These are phyloP conservation scores for Acrocephalus kingi DNA, from an alignment of 2,113 vertebrate genomes.

Conservation along the genomic window DNA sequence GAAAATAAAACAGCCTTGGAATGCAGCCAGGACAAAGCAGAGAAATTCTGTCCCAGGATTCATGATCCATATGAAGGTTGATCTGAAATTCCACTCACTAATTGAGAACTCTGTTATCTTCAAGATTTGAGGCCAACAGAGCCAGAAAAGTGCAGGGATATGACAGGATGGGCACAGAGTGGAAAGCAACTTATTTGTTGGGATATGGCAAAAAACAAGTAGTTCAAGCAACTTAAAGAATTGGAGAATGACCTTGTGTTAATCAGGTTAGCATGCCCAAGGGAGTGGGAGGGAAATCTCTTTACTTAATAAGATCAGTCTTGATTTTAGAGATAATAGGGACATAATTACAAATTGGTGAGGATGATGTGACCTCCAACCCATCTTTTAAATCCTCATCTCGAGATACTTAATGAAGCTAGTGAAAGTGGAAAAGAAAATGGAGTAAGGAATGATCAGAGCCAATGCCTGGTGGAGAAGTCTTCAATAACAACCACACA, in stretches of 20 bases:
- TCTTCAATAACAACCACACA: neutral
- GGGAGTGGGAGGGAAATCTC: slow-evolving; percentile 63
- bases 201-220: slow-evolving; percentile 27
- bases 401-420: slow-evolving; percentile 23
- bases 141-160: neutral
- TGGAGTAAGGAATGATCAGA: neutral
- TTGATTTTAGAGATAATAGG: slow-evolving; percentile 71
- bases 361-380: slow-evolving; percentile 65
- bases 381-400: slow-evolving; percentile 55
- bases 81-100: neutral
- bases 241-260: slow-evolving; percentile 58
- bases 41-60: neutral
- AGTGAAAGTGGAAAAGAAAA: slow-evolving; percentile 55
- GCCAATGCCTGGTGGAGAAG: neutral
- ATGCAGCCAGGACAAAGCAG: neutral
- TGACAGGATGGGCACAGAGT: neutral
- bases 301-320: slow-evolving; percentile 72
- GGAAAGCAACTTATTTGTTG: slow-evolving; percentile 35
- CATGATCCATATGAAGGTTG: neutral
- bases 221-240: slow-evolving; percentile 61
- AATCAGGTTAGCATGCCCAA: slow-evolving; percentile 61
- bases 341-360: slow-evolving; percentile 61
- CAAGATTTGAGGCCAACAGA: neutral
- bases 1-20: slow-evolving; percentile 3
- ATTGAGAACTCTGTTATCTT: neutral